phyloP scores from a whole-genome alignment of 2,797 vertebrate genomes.

The Danio choprae region DNA sequence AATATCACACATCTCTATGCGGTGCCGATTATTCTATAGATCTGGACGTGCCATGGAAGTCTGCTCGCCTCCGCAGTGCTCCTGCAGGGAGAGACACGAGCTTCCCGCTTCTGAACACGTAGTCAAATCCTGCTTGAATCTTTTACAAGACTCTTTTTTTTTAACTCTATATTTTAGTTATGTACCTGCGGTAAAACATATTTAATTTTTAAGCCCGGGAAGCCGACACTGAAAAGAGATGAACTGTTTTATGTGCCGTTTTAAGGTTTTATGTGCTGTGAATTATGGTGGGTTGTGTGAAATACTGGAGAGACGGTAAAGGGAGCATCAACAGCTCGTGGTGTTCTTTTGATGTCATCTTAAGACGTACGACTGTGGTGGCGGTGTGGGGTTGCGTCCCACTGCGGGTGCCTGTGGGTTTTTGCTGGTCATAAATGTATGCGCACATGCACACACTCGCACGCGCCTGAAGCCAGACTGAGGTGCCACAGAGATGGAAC shows the following conservation, averaged over 20 bases:
- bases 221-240: constrained; percentile 83
- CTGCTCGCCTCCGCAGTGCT: constrained; percentile 14
- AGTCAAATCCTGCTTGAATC: constrained; percentile 49
- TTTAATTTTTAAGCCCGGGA: constrained; percentile 81
- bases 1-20: constrained; percentile 15
- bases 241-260: constrained; percentile 86
- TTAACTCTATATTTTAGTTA: constrained; percentile 77
- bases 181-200: constrained; percentile 81
- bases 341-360: constrained; percentile 73
- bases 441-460: constrained; percentile 6
- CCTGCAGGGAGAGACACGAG: not conserved
- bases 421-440: constrained; percentile 48
- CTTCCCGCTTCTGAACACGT: constrained; percentile 51
- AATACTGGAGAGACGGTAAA: constrained; percentile 66
- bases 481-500: constrained; percentile 21
- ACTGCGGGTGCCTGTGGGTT: constrained; percentile 63
- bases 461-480: constrained; percentile 24
- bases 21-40: constrained; percentile 51
- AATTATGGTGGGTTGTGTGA: constrained; percentile 77
- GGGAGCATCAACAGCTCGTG: constrained; percentile 57
- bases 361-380: constrained; percentile 68
- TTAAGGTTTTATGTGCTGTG: constrained; percentile 85
- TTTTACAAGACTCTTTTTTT: constrained; percentile 64
- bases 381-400: constrained; percentile 69
- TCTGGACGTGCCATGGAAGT: constrained; percentile 10